A percentile compares a stretch with the other conserved stretches of the same genome.
Conservation (phyloP, 2,797 vertebrate genomes). For the Karalla daura region DNA sequence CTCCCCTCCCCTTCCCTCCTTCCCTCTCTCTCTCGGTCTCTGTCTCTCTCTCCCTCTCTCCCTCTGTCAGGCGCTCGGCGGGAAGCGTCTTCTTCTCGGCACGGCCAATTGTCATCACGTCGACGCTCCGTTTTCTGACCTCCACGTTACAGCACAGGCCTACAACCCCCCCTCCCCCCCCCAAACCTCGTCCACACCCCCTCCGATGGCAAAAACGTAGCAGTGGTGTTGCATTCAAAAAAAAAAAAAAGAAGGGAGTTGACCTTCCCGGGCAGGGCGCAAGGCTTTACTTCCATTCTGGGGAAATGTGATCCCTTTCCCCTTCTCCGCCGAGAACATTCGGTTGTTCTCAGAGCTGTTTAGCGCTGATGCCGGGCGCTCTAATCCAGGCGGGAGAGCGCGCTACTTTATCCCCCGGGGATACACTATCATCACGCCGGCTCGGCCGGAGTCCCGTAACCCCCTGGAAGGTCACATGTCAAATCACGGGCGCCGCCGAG, state of each 20-base stretch:
- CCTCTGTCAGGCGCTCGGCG: slow-evolving; percentile 22
- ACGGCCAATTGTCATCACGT: slow-evolving; percentile 56
- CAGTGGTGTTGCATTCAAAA: too few relatives aligned
- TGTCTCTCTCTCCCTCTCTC: background rate
- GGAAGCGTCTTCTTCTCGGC: slow-evolving; percentile 20
- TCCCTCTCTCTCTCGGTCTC: too few relatives aligned
- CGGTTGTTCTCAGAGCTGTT: slow-evolving; percentile 42
- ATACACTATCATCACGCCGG: slow-evolving; percentile 18
- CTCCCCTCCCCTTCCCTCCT: background rate
- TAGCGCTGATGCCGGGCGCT: slow-evolving; percentile 23
- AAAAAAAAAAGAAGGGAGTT: slow-evolving; percentile 10
- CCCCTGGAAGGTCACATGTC: slow-evolving; percentile 28
- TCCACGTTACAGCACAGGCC: background rate
- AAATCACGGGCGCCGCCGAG: slow-evolving; percentile 19
- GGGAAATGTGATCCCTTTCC: slow-evolving; percentile 48
- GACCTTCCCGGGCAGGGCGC: slow-evolving; percentile 20
- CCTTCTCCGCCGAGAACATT: slow-evolving; percentile 23
- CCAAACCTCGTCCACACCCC: too few relatives aligned
- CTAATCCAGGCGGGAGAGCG: slow-evolving; percentile 41
- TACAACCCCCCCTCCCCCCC: too few relatives aligned
- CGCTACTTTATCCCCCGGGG: slow-evolving; percentile 20
- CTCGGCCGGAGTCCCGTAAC: background rate
- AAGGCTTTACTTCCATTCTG: slow-evolving; percentile 19
- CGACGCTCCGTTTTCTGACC: slow-evolving; percentile 40
- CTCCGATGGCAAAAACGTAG: too few relatives aligned